These are phyloP conservation scores for Xyrichtys novacula DNA, from an alignment of 2,797 vertebrate species.

Conservation along the genomic window DNA sequence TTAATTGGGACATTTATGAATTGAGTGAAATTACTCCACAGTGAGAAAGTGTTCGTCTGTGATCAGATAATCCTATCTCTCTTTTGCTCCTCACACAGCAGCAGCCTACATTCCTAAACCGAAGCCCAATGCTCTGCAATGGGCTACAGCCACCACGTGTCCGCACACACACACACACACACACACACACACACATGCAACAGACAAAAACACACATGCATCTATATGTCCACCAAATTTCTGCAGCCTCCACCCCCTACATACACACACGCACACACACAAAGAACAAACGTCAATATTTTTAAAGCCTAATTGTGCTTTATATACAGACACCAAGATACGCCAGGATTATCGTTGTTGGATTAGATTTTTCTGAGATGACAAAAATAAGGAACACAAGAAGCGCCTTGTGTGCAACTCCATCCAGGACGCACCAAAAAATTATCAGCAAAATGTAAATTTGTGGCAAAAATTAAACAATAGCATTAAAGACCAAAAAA, in stretches of 20 bases:
- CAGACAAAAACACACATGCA: conserved; percentile 10
- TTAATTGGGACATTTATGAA: conserved; percentile 59
- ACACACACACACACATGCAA: conserved; percentile 1
- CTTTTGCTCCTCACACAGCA: conserved; percentile 56
- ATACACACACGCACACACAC: too few species aligned
- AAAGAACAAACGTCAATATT: conserved; percentile 21
- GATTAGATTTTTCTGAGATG: conserved; percentile 10
- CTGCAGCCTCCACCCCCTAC: conserved; percentile 18
- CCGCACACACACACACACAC: conserved; percentile 15
- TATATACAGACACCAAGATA: neutral
- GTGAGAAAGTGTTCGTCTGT: conserved; percentile 55
- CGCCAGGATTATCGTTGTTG: conserved; percentile 18
- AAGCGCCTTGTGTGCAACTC: neutral
- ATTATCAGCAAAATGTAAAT: neutral
- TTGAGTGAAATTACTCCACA: conserved; percentile 63
- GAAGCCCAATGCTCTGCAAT: conserved; percentile 39
- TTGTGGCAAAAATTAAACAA: neutral
- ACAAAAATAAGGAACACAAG: conserved; percentile 26
- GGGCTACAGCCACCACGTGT: conserved; percentile 52
- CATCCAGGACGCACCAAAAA: too few species aligned
- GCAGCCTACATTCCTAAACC: conserved; percentile 65
- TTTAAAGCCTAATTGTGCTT: conserved; percentile 13
- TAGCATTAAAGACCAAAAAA: neutral
- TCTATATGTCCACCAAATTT: conserved; percentile 15
- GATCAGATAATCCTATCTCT: conserved; percentile 73